phyloP scores from a whole-genome alignment of 92 coral and sea anemone species.

The Porites divaricata region DNA sequence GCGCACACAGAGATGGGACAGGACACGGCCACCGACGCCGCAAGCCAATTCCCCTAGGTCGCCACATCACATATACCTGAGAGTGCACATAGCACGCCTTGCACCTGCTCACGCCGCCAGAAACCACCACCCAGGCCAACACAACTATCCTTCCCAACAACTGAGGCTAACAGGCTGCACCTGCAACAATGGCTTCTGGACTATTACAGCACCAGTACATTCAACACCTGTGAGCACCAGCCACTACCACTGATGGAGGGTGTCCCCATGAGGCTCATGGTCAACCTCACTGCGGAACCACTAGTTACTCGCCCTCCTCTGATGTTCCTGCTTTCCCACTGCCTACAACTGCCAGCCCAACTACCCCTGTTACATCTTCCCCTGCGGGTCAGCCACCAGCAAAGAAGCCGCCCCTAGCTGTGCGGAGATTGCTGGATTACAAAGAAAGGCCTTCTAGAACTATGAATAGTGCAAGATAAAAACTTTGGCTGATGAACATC shows the following conservation, averaged over 20 bases:
- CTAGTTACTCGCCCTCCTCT: constrained; percentile 56
- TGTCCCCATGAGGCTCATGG: constrained; percentile 50
- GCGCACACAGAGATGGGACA: no score
- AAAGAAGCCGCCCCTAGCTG: constrained; percentile 40
- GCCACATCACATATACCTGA: no score
- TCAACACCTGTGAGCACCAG: constrained; percentile 71
- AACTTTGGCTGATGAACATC: neutral
- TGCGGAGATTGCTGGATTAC: constrained; percentile 38
- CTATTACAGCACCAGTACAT: constrained; percentile 64
- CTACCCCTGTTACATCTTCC: constrained; percentile 1
- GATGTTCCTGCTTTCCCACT: neutral
- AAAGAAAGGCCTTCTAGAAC: no score
- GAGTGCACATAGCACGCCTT: no score
- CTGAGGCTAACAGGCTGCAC: constrained; percentile 33
- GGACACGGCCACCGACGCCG: no score
- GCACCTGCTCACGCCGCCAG: no score
- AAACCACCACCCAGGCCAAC: constrained; percentile 58
- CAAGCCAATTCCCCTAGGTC: no score
- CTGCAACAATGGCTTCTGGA: constrained; percentile 68
- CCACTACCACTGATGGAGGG: constrained; percentile 64
- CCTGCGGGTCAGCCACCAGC: no score
- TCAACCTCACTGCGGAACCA: constrained; percentile 60
- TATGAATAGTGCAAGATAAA: constrained; percentile 6
- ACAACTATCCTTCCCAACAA: constrained; percentile 44
- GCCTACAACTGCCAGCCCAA: neutral